Evolutionary conservation across 1,140 invertebrate genomes (phyloP).

Genomic region (Solen grandis): DNA sequence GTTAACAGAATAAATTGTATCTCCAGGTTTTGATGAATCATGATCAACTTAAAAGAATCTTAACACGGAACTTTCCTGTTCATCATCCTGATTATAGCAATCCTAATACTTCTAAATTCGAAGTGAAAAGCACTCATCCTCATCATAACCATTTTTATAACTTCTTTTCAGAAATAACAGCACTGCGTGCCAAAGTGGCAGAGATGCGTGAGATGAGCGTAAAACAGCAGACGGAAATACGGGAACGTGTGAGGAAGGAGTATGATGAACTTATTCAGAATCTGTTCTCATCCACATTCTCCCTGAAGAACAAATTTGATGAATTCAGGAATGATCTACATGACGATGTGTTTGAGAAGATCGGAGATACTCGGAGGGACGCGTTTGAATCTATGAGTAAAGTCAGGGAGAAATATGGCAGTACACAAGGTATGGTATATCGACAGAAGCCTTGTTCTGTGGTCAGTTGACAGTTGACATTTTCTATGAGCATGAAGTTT

Average conservation of each 20-base stretch:
- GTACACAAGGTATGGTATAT: conserved; percentile 65
- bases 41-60: no score
- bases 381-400: conserved; percentile 72
- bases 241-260: conserved; percentile 76
- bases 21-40: no score
- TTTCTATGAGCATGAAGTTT: no score
- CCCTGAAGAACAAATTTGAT: conserved; percentile 78
- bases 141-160: no score
- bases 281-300: conserved; percentile 72
- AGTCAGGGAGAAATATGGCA: conserved; percentile 70
- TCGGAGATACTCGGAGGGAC: conserved; percentile 69
- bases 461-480: no score
- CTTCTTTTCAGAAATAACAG: conserved; percentile 78
- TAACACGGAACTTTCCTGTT: no score
- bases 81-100: no score
- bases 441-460: no score
- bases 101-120: no score
- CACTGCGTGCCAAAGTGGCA: conserved; percentile 76
- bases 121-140: no score
- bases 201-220: conserved; percentile 77
- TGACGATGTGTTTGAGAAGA: conserved; percentile 74
- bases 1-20: no score
- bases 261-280: conserved; percentile 79
- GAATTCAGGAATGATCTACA: conserved; percentile 77
- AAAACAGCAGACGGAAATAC: conserved; percentile 74